Percentiles rank a stretch among this genome's conserved stretches.
These are phyloP conservation scores for Chymomyza procnemis DNA, from an alignment of 2,888 invertebrate genomes.

Conservation along the genomic window DNA sequence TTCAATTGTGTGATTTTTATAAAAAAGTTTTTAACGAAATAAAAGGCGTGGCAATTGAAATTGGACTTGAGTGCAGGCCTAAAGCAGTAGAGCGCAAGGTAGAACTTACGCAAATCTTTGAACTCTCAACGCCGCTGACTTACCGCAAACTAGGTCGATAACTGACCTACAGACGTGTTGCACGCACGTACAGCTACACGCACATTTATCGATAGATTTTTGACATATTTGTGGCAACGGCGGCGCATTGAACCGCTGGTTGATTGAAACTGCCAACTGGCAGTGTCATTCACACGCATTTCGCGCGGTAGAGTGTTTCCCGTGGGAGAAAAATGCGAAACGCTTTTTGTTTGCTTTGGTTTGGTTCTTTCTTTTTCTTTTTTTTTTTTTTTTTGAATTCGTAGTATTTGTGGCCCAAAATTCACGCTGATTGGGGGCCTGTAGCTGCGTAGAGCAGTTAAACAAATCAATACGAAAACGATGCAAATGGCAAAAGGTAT, in stretches of 20 bases:
- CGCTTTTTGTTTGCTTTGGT: constrained; percentile 20
- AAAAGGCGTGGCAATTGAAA: constrained; percentile 32
- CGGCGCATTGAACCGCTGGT: constrained; percentile 28
- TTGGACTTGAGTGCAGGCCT: constrained; percentile 43
- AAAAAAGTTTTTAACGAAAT: neutral
- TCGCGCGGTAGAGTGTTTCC: constrained; percentile 23
- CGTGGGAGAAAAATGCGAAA: constrained; percentile 69
- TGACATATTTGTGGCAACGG: constrained; percentile 46
- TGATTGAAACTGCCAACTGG: neutral
- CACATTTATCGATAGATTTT: constrained; percentile 52
- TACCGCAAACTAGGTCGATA: constrained; percentile 64
- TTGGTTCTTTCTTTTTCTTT: neutral
- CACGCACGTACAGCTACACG: constrained; percentile 7
- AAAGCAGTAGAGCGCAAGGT: no score
- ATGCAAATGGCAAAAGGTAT: constrained; percentile 71
- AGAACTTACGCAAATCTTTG: no score
- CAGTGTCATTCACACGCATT: constrained; percentile 59
- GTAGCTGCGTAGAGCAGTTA: constrained; percentile 36
- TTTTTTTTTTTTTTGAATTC: constrained; percentile 20
- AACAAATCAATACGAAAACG: constrained; percentile 72
- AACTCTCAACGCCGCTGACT: no score
- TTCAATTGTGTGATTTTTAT: neutral
- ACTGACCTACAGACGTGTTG: constrained; percentile 57
- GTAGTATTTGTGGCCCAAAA: constrained; percentile 35
- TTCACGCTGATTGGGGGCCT: constrained; percentile 43